These are phyloP conservation scores for Anticlea derivata DNA, from an alignment of 2,888 invertebrate genomes.

Conservation along the genomic window DNA sequence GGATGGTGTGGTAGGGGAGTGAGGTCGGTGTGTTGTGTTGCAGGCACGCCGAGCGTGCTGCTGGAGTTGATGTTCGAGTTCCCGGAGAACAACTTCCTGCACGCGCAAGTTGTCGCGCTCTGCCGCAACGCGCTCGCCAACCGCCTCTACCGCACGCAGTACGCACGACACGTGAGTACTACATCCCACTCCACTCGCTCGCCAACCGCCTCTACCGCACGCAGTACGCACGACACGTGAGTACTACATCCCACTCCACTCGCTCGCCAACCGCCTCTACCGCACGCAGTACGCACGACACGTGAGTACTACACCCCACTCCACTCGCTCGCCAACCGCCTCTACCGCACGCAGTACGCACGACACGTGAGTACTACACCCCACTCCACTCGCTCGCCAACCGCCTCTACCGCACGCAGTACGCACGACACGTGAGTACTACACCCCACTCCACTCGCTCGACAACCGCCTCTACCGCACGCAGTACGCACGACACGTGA, in stretches of 20 bases:
- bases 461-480: slow-evolving; percentile 52
- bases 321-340: slow-evolving; percentile 85
- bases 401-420: slow-evolving; percentile 52
- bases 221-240: slow-evolving; percentile 57
- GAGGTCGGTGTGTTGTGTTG: too few relatives aligned
- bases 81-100: slow-evolving; percentile 97
- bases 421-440: slow-evolving; percentile 53
- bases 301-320: slow-evolving; percentile 49
- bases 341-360: slow-evolving; percentile 56
- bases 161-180: slow-evolving; percentile 53
- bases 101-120: slow-evolving; percentile 93
- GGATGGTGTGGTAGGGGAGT: too few relatives aligned
- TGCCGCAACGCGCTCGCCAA: slow-evolving; percentile 87
- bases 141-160: slow-evolving; percentile 53
- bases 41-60: slow-evolving; percentile 85
- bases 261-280: slow-evolving; percentile 78
- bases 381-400: slow-evolving; percentile 87
- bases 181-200: too few relatives aligned
- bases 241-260: too few relatives aligned
- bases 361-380: slow-evolving; percentile 49
- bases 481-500: slow-evolving; percentile 57
- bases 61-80: slow-evolving; percentile 95
- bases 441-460: too few relatives aligned
- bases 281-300: slow-evolving; percentile 56
- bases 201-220: slow-evolving; percentile 53